Evolutionary conservation across 2,888 invertebrate genomes (phyloP), one percentile per base, ranked within the genome.

Genomic region (Luperina testacea): DNA sequence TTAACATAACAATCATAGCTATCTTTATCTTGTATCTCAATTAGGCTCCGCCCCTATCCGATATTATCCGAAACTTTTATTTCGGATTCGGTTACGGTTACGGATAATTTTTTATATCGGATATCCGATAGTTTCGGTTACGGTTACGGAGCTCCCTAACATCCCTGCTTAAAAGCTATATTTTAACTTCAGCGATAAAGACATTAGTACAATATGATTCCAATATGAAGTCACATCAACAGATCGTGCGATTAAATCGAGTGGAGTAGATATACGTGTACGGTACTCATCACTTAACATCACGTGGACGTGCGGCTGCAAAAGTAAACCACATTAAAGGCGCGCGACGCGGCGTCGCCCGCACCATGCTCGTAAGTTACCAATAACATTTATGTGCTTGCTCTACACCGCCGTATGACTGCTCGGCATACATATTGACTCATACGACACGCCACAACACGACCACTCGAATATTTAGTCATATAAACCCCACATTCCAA

Each of bases 211-310:
- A 77, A 83, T 80, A 72, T 75, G 20, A 71, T 72, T 75, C 71
- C 59, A 64, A 74, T 77, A 81, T 86, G 59, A 73, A 82, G 88
- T 78, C 57, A 79, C 82, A 74, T 45, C 64, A 61, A 48, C 69
- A 59, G 70, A 67, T 71, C 74, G 57, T 70, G 32, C 67, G 42
- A 32, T 73, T 72, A 76, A 45, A 71, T 78, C 27, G 38, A 80
- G 27, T 70, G 63, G 59, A 65, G 73, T 84, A 71, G 57, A 71
- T 69, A 74, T 77, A 75, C 68, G 67, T 78, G 65, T 72, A 63
- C 83, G 82, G 81, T 80, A 83, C 87, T 89, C 90, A 89, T 91
- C 88, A 91, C 90, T 92, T 89, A 90, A 88, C 89, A 82, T 83
- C 83, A 82, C 69, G 77, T 73, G 80, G 85, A 91, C 92, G 92